Evolutionary conservation across 2,888 invertebrate species (phyloP).

Genomic region (Ischnura elegans): DNA sequence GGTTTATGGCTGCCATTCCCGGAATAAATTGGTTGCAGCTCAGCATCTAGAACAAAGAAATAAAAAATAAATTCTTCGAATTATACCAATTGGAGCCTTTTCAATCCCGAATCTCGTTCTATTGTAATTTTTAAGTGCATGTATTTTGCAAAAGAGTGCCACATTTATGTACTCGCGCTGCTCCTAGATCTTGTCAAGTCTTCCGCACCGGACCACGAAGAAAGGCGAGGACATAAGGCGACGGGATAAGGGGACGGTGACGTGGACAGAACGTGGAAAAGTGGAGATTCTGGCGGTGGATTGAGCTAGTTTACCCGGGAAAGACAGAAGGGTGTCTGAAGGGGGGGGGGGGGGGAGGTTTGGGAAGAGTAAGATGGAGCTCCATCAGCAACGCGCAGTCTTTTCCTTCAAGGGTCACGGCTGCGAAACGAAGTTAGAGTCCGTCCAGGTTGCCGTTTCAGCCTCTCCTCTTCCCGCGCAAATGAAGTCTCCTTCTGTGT

Average conservation of each 20-base stretch:
- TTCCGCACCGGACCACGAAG: neutral
- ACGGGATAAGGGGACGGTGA: neutral
- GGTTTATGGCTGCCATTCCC: too few species aligned
- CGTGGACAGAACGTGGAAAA: neutral
- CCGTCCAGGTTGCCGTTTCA: conserved; percentile 46
- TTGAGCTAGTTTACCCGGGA: neutral
- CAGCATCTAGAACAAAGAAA: too few species aligned
- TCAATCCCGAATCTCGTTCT: too few species aligned
- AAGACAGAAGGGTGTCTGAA: conserved; percentile 25
- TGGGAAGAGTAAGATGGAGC: neutral
- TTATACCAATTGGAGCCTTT: too few species aligned
- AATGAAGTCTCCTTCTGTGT: conserved; percentile 31
- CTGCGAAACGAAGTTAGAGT: conserved; percentile 54
- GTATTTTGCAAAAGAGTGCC: too few species aligned
- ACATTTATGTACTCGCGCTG: too few species aligned
- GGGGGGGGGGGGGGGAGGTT: neutral
- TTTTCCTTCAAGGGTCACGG: conserved; percentile 44
- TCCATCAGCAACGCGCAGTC: neutral
- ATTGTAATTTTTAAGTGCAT: too few species aligned
- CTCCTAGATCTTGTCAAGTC: too few species aligned
- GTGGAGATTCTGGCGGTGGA: neutral
- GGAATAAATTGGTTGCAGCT: too few species aligned
- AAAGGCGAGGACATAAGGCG: neutral
- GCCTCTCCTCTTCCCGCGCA: neutral
- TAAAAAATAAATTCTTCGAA: too few species aligned